Conservation (phyloP, 2,113 vertebrate genomes). For the Talpa occidentalis region DNA sequence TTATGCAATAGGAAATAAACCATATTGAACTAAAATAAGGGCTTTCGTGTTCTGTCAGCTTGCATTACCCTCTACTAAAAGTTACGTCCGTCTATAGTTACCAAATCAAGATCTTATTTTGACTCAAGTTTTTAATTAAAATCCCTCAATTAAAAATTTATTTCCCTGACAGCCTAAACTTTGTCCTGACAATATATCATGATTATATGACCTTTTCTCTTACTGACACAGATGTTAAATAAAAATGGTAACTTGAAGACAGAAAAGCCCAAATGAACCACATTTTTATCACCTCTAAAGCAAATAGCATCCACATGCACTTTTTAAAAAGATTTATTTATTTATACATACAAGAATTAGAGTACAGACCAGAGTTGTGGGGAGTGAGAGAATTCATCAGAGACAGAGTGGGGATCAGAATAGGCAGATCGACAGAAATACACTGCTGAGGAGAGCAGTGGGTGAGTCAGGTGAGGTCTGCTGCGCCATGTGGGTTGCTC, state of each 20-base stretch:
- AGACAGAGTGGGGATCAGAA: too few relatives aligned
- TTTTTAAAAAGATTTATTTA: too few relatives aligned
- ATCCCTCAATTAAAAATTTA: conserved; percentile 71
- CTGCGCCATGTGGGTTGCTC: too few relatives aligned
- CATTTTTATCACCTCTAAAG: conserved; percentile 44
- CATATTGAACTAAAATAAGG: not conserved
- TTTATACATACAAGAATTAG: too few relatives aligned
- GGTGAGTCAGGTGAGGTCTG: too few relatives aligned
- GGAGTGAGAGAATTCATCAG: too few relatives aligned
- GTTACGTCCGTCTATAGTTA: not conserved
- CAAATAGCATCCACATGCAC: conserved; percentile 67
- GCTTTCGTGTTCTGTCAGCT: not conserved
- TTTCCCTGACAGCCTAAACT: conserved; percentile 59
- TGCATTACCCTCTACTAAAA: not conserved
- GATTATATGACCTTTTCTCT: not conserved
- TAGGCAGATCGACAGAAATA: too few relatives aligned
- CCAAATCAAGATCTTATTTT: not conserved
- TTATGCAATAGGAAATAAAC: not conserved
- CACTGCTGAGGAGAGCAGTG: too few relatives aligned
- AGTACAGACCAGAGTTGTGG: too few relatives aligned
- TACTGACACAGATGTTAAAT: not conserved
- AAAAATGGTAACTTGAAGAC: conserved; percentile 58
- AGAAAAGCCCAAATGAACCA: not conserved
- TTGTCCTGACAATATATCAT: fast-evolving
- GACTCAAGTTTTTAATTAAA: conserved; percentile 51